Evolutionary conservation across 2,888 invertebrate species (phyloP), one percentile per base, ranked within the genome.

Genomic region (Drosophila phalerata): DNA sequence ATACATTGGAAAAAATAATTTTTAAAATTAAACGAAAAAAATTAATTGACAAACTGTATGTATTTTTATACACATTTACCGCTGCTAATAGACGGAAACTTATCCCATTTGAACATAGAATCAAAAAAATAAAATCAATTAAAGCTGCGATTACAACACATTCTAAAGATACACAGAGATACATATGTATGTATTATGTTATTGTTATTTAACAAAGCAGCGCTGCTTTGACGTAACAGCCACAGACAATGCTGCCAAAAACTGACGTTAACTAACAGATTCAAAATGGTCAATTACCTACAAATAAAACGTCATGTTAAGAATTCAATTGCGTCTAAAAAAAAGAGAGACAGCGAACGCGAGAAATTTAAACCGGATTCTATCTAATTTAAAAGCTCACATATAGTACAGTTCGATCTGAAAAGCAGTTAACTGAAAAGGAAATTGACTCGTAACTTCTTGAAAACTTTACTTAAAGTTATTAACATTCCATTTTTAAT

Each of bases 81-180:
- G 60, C 56, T 60, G 56, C 38, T 40, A 64, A 49, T 51, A 22
- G 38, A 17, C 48, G 32, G 30, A 71, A 75, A 75, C 75, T 51
- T 51, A 65, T 75, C 49, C 49, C 43, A 55, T 62, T 61, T 57
- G 28, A 28, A 30, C 28, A 19, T 38, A 48, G 19, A 49, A 58
- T 49, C 30, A 57, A 61, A 69, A 15, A 57, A 45, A 60, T 64
- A 64, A 40, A 65, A 69, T 61, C 53, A 70, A 73, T 67, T 62
- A 58, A 56, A 51, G 56, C 52, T 53, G 22, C 37, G 61, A 48
- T 69, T 62, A 45, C 34, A 57, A 34, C 45, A 40, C 53, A 58
- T 32, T 32, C 37, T 19, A 40, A 25, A 15, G 25, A 32, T 5
- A 22, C 4, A 43, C 9, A 30, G n/a, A n/a, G n/a, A n/a, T 10